Base-by-base conservation (phyloP, 2,888 invertebrate genomes). In the Anarsia innoxiella region DNA sequence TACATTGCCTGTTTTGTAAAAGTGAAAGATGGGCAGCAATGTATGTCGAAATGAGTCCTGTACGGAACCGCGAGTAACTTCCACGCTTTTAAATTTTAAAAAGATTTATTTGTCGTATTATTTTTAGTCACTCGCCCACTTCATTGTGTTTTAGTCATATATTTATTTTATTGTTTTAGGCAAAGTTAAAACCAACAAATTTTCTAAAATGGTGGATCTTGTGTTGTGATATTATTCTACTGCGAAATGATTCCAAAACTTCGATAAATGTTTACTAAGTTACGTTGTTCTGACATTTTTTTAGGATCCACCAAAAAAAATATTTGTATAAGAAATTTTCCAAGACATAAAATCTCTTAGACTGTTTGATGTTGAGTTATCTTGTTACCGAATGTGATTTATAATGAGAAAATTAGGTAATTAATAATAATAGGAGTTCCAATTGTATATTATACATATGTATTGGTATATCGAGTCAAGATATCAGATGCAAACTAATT, bases 361-460 rank as follows among this genome's bases (percentile, higher is more conserved):
- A 74, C 73, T 76, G 72, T 72, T 71, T 67, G 61, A 50, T 63
- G 59, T 59, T 61, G 62, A 59, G 59, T 69, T 70, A 61, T 69
- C 61, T 77, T 76, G 83, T 83, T 82, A 83, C 83, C 82, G 70
- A 78, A 66, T 82, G 82, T 83, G 83, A 83, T 83, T 76, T 74
- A 70, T 68, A 61, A 68, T 62, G 59, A 59, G 59, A 60, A 60
- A 76, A 74, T 78, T 84, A 85, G 79, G 70, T 83, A 78, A 79
- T 77, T 77, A 80, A 78, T 78, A 73, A 72, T 77, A 75, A 78
- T 85, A 85, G 85, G 83, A 85, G 84, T 76, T 84, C 82, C 84
- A 85, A 84, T 83, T 83, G 79, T 79, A 75, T 82, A 82, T 75
- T 80, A 39, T 35, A 30, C 31, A 38, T 38, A 41, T 40, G 34